These are phyloP conservation scores for Nasonovia ribisnigri DNA, from an alignment of 2,888 invertebrate species.

Conservation along the genomic window DNA sequence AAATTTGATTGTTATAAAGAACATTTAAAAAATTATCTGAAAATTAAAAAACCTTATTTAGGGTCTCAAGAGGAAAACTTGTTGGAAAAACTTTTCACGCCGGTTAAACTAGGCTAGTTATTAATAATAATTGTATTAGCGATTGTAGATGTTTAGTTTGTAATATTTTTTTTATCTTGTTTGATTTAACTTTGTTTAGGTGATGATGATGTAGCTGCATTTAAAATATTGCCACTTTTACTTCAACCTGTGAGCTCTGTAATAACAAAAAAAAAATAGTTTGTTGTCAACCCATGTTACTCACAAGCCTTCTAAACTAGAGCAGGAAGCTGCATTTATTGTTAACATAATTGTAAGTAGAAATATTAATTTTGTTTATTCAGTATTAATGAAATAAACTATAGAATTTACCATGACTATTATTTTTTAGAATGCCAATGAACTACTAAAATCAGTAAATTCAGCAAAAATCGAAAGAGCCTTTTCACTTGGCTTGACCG, in stretches of 20 bases:
- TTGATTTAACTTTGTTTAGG: background rate
- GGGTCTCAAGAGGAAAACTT: background rate
- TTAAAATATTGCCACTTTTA: background rate
- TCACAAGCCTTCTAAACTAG: too few relatives aligned
- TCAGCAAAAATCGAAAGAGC: conserved; percentile 16
- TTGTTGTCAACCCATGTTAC: too few relatives aligned
- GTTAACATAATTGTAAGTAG: too few relatives aligned
- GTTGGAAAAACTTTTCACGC: background rate
- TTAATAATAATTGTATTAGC: background rate
- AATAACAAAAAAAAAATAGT: too few relatives aligned
- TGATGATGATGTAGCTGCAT: conserved; percentile 5
- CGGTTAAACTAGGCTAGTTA: conserved; percentile 3
- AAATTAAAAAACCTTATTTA: conserved; percentile 15
- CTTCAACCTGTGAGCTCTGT: too few relatives aligned
- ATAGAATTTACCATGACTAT: too few relatives aligned
- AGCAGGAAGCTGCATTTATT: too few relatives aligned
- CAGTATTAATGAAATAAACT: too few relatives aligned
- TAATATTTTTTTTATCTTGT: background rate
- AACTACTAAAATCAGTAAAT: background rate
- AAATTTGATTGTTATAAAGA: conserved; percentile 1
- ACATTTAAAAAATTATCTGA: background rate
- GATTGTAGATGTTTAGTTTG: background rate
- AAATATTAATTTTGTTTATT: too few relatives aligned
- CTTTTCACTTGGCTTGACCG: background rate
- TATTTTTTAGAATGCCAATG: background rate